These are phyloP conservation scores for Muricea muricata DNA, from an alignment of 92 coral and sea anemone genomes.

Conservation along the genomic window DNA sequence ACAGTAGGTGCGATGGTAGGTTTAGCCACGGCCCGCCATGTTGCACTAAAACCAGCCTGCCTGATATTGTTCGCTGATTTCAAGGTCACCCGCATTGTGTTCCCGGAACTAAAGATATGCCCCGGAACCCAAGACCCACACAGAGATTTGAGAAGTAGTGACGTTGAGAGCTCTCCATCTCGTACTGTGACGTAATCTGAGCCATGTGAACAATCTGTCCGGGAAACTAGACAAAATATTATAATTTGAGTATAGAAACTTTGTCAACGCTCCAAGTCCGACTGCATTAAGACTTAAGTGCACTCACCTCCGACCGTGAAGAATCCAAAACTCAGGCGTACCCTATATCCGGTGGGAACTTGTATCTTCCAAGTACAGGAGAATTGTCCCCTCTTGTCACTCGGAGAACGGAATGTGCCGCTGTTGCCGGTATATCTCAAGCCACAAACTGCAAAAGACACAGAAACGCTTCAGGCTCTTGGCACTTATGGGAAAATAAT, in stretches of 20 bases:
- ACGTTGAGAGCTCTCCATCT: neutral
- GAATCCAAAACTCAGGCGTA: neutral
- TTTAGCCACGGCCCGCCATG: constrained; percentile 2
- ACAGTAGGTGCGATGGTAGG: neutral
- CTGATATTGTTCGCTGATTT: constrained; percentile 1
- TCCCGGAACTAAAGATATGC: neutral
- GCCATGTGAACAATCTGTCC: neutral
- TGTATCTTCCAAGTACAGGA: constrained; percentile 38
- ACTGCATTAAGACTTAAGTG: no score
- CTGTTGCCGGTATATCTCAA: neutral
- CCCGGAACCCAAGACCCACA: neutral
- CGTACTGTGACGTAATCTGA: constrained; percentile 34
- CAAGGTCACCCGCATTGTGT: constrained; percentile 11
- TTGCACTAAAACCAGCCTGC: neutral
- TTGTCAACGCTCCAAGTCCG: no score
- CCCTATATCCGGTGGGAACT: constrained; percentile 27
- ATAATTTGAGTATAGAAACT: no score
- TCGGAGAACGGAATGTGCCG: constrained; percentile 38
- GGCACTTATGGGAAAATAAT: no score
- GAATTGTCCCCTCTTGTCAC: neutral
- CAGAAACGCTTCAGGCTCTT: no score
- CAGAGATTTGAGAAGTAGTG: neutral
- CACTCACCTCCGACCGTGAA: constrained; percentile 27
- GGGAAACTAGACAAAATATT: no score
- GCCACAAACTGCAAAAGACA: neutral